Percentiles rank a stretch among this genome's conserved stretches.
phyloP scores from a whole-genome alignment of 2,113 vertebrate species.

The Pangasianodon gigas region DNA sequence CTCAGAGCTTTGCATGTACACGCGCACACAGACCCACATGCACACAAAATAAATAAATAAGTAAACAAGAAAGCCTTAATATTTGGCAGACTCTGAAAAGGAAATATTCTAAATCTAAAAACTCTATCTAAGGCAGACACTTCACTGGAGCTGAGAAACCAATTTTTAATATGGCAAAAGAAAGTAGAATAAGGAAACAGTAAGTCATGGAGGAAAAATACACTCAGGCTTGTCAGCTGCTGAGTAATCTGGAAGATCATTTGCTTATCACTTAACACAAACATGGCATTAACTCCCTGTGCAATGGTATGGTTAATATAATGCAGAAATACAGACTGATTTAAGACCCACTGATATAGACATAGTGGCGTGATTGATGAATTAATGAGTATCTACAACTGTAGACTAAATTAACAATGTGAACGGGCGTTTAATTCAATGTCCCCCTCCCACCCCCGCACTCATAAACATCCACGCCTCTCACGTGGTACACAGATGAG shows the following conservation, averaged over 20 bases:
- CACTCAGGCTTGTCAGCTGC: background rate
- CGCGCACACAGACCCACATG: background rate
- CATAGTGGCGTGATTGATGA: background rate
- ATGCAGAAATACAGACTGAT: background rate
- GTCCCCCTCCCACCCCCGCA: background rate
- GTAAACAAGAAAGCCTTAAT: background rate
- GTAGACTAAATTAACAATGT: background rate
- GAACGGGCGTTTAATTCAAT: constrained; percentile 5
- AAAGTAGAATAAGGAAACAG: background rate
- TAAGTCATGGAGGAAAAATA: background rate
- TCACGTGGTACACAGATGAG: background rate
- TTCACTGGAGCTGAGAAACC: background rate
- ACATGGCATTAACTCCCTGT: background rate
- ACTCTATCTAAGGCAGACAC: background rate
- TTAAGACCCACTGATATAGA: background rate
- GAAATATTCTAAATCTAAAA: constrained; percentile 9
- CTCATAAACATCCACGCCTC: background rate
- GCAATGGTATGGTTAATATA: background rate
- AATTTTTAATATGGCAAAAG: background rate
- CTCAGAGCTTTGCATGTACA: constrained; percentile 36
- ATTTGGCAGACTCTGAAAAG: background rate
- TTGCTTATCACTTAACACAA: background rate
- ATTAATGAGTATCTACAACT: background rate
- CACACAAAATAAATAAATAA: constrained; percentile 13
- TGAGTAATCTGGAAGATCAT: background rate